These are phyloP conservation scores for Helicolenus hilgendorfi DNA, from an alignment of 2,797 vertebrate genomes.

Conservation along the genomic window DNA sequence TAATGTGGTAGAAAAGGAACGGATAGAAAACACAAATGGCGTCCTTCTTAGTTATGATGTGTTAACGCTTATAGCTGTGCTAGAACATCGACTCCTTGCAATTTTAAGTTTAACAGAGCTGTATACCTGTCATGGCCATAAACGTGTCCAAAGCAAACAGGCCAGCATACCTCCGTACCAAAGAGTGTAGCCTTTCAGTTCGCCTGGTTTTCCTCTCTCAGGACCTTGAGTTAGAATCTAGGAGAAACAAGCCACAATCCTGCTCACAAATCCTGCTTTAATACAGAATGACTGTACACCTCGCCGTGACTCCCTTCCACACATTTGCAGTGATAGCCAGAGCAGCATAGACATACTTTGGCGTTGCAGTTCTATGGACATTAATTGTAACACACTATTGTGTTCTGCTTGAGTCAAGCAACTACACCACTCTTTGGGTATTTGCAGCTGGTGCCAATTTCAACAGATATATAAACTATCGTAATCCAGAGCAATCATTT, in stretches of 20 bases:
- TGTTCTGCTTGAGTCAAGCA: slow-evolving; percentile 19
- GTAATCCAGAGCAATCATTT: slow-evolving; percentile 4
- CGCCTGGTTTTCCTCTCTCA: slow-evolving; percentile 28
- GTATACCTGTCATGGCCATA: slow-evolving; percentile 44
- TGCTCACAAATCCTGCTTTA: slow-evolving; percentile 64
- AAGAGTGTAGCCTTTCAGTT: slow-evolving; percentile 67
- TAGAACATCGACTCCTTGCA: neutral
- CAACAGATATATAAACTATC: slow-evolving; percentile 58
- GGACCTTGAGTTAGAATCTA: slow-evolving; percentile 36
- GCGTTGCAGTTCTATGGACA: neutral
- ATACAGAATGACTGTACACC: slow-evolving; percentile 43
- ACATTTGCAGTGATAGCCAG: slow-evolving; percentile 49
- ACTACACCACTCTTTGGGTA: slow-evolving; percentile 49
- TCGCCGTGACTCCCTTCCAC: slow-evolving; percentile 31
- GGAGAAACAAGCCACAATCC: slow-evolving; percentile 43
- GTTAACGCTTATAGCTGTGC: neutral
- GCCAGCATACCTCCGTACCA: slow-evolving; percentile 18
- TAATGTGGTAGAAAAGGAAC: neutral
- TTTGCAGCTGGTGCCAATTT: slow-evolving; percentile 52
- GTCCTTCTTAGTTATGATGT: neutral
- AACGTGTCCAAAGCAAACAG: slow-evolving; percentile 74
- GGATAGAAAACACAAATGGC: slow-evolving; percentile 2
- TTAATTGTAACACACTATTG: neutral
- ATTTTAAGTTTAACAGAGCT: slow-evolving; percentile 35
- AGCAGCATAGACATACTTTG: slow-evolving; percentile 31